Evolutionary conservation across 2,888 invertebrate genomes (phyloP).

Genomic region (Lysandra coridon): DNA sequence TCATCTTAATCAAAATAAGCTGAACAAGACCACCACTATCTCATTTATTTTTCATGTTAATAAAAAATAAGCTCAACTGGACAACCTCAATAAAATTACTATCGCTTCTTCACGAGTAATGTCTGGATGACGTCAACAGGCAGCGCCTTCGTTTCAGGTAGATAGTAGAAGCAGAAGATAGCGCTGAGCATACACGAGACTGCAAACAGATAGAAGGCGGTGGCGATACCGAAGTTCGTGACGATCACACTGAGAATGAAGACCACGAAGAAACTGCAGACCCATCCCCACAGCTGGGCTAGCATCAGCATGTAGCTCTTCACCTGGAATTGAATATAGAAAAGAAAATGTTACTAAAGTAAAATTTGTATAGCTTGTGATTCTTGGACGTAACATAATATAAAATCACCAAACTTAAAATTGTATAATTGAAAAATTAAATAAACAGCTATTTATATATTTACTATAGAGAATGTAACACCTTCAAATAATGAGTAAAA

Average conservation of each 20-base stretch:
- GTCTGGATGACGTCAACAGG: slow-evolving; percentile 53
- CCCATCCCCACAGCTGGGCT: slow-evolving; percentile 56
- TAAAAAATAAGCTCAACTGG: background rate
- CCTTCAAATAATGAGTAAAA: too few relatives aligned
- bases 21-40: too few relatives aligned
- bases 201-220: slow-evolving; percentile 59
- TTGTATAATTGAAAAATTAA: background rate
- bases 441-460: background rate
- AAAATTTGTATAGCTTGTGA: too few relatives aligned
- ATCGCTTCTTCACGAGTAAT: slow-evolving; percentile 40
- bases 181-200: slow-evolving; percentile 49
- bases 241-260: slow-evolving; percentile 59
- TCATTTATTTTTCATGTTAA: background rate
- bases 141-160: slow-evolving; percentile 59
- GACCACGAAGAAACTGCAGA: slow-evolving; percentile 58
- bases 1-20: too few relatives aligned
- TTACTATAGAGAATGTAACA: too few relatives aligned
- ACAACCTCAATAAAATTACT: background rate
- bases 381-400: too few relatives aligned
- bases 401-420: too few relatives aligned
- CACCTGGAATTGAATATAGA: slow-evolving; percentile 46
- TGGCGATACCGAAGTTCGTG: slow-evolving; percentile 52
- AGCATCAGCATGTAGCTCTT: slow-evolving; percentile 56
- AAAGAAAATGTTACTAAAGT: too few relatives aligned
- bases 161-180: slow-evolving; percentile 46